These are phyloP conservation scores for Drosophila saltans DNA, from an alignment of 1,140 invertebrate genomes.

Conservation along the genomic window DNA sequence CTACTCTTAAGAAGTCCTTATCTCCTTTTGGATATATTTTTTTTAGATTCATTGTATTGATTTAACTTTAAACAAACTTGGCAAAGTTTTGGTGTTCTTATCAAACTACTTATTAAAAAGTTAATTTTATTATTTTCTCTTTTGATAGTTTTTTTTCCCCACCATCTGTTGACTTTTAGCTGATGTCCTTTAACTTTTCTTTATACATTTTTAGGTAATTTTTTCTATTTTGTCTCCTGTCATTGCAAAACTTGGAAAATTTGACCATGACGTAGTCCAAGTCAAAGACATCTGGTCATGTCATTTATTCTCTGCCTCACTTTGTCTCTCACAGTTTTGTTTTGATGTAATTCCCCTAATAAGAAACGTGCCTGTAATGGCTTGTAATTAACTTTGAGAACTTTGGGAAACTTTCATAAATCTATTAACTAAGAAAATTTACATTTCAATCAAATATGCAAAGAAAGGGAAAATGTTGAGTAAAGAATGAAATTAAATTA, in stretches of 20 bases:
- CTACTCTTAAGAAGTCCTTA: no score
- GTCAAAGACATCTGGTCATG: constrained; percentile 7
- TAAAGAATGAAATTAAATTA: constrained; percentile 1
- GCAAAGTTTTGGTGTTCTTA: background rate
- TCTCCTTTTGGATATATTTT: no score
- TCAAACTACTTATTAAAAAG: background rate
- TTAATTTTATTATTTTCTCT: background rate
- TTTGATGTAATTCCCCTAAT: background rate
- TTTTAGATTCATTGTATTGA: background rate
- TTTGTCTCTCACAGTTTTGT: background rate
- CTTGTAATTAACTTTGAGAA: constrained; percentile 23
- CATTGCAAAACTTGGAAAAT: constrained; percentile 7
- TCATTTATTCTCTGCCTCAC: background rate
- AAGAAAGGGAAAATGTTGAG: constrained; percentile 20
- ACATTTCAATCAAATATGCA: constrained; percentile 28
- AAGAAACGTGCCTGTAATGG: constrained; percentile 16
- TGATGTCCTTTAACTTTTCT: constrained; percentile 7
- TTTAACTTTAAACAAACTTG: background rate
- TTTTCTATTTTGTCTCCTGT: background rate
- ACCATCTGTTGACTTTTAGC: background rate
- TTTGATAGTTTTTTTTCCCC: background rate
- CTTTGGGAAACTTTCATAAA: constrained; percentile 8
- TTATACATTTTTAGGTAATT: background rate
- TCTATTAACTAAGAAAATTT: constrained; percentile 30
- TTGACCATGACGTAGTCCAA: constrained; percentile 1